Percentiles rank a stretch among this genome's conserved stretches.
Conservation (phyloP, 2,113 vertebrate genomes). For the Zosterops borbonicus region DNA sequence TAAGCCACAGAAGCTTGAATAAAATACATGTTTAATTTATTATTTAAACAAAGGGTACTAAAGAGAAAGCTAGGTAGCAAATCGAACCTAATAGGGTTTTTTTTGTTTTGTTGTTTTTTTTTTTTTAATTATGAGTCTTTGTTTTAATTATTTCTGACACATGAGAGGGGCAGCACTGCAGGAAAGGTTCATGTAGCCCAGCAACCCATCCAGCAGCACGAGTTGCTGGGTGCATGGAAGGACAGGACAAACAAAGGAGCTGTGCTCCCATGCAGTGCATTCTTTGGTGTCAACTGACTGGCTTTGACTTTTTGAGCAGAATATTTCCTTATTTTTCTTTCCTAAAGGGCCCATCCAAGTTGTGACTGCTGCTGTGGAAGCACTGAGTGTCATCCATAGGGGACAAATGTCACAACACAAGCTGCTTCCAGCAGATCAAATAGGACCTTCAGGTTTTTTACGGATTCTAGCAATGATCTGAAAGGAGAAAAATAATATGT, state of each 20-base stretch:
- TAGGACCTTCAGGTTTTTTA: background rate
- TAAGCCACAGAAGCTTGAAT: background rate
- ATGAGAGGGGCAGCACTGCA: background rate
- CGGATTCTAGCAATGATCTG: background rate
- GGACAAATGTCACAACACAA: background rate
- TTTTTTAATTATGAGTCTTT: background rate
- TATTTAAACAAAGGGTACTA: background rate
- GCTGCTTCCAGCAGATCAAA: background rate
- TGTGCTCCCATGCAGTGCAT: background rate
- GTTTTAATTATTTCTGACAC: background rate
- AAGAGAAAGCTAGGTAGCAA: background rate
- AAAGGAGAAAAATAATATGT: background rate
- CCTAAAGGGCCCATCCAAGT: background rate
- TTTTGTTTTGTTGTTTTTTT: too few relatives aligned
- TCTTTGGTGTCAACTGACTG: background rate
- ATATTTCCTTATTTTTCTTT: background rate
- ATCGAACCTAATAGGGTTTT: background rate
- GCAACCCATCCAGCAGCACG: background rate
- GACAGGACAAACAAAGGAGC: fast-evolving
- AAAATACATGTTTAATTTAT: background rate
- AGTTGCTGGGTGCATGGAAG: background rate
- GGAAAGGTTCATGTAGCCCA: background rate
- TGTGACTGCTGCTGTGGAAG: background rate
- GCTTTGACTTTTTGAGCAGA: background rate
- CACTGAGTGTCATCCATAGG: fast-evolving